Evolutionary conservation across 2,797 vertebrate genomes (phyloP).

Genomic region (Notoglanidium macrostoma): DNA sequence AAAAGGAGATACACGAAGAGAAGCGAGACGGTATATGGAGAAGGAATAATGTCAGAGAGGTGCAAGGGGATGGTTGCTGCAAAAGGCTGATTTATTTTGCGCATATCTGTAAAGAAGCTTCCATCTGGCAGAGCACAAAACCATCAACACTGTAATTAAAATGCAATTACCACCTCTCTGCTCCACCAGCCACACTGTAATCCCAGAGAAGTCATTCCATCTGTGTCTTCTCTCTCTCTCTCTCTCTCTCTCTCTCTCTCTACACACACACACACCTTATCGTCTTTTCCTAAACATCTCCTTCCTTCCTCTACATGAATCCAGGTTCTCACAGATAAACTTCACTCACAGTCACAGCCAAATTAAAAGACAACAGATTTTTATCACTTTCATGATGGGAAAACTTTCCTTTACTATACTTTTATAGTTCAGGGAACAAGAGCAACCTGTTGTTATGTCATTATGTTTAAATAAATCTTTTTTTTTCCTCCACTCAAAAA

Average conservation of each 20-base stretch:
- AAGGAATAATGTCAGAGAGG: slow-evolving; percentile 44
- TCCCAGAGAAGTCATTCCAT: slow-evolving; percentile 95
- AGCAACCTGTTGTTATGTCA: no score
- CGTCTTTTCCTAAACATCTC: slow-evolving; percentile 1
- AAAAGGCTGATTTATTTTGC: slow-evolving; percentile 75
- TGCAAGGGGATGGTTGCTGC: slow-evolving; percentile 53
- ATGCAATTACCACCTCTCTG: slow-evolving; percentile 96
- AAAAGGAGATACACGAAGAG: slow-evolving; percentile 21
- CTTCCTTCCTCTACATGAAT: slow-evolving; percentile 10
- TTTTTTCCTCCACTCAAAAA: not conserved
- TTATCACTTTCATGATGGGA: not conserved
- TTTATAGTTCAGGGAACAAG: not conserved
- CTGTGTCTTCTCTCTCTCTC: slow-evolving; percentile 77
- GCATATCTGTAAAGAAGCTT: slow-evolving; percentile 90
- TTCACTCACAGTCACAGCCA: slow-evolving; percentile 1
- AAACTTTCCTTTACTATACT: not conserved
- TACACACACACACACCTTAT: slow-evolving; percentile 21
- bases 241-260: slow-evolving; percentile 45
- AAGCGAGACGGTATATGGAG: slow-evolving; percentile 19
- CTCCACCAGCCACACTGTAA: slow-evolving; percentile 85
- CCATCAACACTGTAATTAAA: slow-evolving; percentile 99
- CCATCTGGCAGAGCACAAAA: slow-evolving; percentile 93
- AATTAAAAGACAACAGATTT: not conserved
- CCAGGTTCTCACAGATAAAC: not conserved
- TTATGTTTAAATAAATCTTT: not conserved